Conservation (phyloP, 1,140 invertebrate species). For the Caerostris extrusa region DNA sequence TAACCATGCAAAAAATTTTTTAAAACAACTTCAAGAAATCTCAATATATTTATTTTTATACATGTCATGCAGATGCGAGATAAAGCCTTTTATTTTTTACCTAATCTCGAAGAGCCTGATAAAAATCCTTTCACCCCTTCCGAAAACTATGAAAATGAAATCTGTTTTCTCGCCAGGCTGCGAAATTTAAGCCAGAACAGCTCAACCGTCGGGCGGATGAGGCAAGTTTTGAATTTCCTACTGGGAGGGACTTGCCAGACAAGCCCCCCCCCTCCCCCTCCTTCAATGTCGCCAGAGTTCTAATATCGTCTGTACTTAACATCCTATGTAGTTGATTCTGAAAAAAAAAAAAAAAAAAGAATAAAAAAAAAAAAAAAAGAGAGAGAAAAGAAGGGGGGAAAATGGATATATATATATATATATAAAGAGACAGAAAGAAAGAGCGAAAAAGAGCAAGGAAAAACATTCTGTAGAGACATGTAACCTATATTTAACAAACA, state of each 20-base stretch:
- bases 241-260: conserved; percentile 11
- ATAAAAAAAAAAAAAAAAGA: not conserved
- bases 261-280: not conserved
- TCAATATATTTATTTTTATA: too few relatives aligned
- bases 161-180: not conserved
- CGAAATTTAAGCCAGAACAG: conserved; percentile 27
- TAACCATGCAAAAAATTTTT: too few relatives aligned
- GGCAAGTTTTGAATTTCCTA: conserved; percentile 55
- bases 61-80: too few relatives aligned
- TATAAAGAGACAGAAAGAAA: not conserved
- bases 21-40: too few relatives aligned
- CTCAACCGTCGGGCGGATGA: conserved; percentile 28
- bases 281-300: conserved; percentile 52
- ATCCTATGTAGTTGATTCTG: conserved; percentile 6
- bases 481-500: conserved; percentile 76
- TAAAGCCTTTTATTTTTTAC: too few relatives aligned
- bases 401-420: not conserved
- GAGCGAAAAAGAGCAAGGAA: not conserved
- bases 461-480: conserved; percentile 11
- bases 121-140: not conserved
- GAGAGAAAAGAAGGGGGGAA: not conserved
- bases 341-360: not conserved
- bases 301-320: conserved; percentile 42
- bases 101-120: too few relatives aligned
- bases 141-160: not conserved